Conservation (phyloP, 1,140 invertebrate species). For the Argopecten irradians region DNA sequence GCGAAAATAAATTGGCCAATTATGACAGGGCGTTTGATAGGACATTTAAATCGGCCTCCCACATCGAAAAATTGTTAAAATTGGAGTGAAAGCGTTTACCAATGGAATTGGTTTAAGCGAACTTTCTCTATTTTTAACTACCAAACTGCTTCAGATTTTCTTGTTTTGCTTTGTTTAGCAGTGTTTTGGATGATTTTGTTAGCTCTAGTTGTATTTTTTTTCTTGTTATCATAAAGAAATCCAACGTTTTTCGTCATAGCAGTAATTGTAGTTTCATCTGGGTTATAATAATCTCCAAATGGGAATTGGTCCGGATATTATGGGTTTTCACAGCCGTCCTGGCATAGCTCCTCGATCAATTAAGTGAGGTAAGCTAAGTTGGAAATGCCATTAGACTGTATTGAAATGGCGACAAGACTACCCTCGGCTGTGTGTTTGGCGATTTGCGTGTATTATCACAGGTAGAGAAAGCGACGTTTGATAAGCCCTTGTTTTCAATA, state of each 20-base stretch:
- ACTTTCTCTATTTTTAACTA: not conserved
- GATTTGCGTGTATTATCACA: slow-evolving; percentile 11
- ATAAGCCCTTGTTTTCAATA: slow-evolving; percentile 22
- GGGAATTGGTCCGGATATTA: slow-evolving; percentile 11
- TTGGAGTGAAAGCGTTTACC: not conserved
- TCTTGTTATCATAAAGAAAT: not conserved
- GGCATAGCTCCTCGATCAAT: not conserved
- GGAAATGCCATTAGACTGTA: not conserved
- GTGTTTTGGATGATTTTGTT: not conserved
- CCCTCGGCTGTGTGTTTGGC: not conserved
- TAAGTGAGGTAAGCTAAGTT: not conserved
- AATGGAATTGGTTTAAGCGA: not conserved
- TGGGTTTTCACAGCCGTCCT: slow-evolving; percentile 2
- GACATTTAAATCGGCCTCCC: not conserved
- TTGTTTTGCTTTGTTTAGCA: not conserved
- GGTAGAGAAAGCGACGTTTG: not conserved
- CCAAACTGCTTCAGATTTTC: not conserved
- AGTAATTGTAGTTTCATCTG: slow-evolving; percentile 12
- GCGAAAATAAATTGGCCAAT: not conserved
- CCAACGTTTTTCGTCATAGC: not conserved
- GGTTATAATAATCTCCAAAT: slow-evolving; percentile 8
- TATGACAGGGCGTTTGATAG: not conserved
- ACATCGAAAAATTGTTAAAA: not conserved
- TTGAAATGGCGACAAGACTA: not conserved
- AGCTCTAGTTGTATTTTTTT: not conserved